A percentile compares a stretch with the other conserved stretches of the same genome.
These are phyloP conservation scores for Theodoxus fluviatilis DNA, from an alignment of 2,888 invertebrate genomes.

Conservation along the genomic window DNA sequence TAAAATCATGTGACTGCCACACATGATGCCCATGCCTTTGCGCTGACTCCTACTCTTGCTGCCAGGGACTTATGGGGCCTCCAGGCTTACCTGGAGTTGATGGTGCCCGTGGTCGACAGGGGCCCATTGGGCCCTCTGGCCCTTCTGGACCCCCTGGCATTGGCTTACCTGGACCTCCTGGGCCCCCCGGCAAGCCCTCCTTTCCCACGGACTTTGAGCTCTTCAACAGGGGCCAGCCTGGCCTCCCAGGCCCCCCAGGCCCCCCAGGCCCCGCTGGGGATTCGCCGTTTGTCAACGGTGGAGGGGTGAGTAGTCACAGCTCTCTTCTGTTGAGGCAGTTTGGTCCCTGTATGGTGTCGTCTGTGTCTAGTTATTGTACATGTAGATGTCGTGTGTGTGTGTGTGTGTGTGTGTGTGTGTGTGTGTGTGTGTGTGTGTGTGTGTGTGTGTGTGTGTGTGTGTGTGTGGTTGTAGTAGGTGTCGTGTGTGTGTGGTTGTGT, in stretches of 20 bases:
- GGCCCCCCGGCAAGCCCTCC: slow-evolving; percentile 58
- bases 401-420: not conserved
- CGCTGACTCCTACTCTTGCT: slow-evolving; percentile 28
- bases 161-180: slow-evolving; percentile 40
- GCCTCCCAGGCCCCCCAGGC: slow-evolving; percentile 34
- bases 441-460: not conserved
- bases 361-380: not conserved
- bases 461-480: not conserved
- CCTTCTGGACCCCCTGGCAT: slow-evolving; percentile 30
- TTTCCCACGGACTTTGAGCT: slow-evolving; percentile 31
- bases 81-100: slow-evolving; percentile 25
- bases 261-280: slow-evolving; percentile 29
- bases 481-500: not conserved
- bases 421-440: not conserved
- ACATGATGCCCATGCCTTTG: not conserved
- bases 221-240: slow-evolving; percentile 40
- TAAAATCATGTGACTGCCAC: too few species aligned
- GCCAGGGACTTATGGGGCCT: slow-evolving; percentile 20
- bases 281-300: slow-evolving; percentile 35
- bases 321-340: not conserved
- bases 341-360: not conserved
- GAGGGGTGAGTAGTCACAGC: slow-evolving; percentile 28
- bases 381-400: not conserved
- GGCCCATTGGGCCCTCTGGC: slow-evolving; percentile 28
- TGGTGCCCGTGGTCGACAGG: slow-evolving; percentile 22